A percentile compares a stretch with the other conserved stretches of the same genome.
Evolutionary conservation across 2,797 vertebrate species (phyloP).

Genomic region (Dendrocincla fuliginosa): DNA sequence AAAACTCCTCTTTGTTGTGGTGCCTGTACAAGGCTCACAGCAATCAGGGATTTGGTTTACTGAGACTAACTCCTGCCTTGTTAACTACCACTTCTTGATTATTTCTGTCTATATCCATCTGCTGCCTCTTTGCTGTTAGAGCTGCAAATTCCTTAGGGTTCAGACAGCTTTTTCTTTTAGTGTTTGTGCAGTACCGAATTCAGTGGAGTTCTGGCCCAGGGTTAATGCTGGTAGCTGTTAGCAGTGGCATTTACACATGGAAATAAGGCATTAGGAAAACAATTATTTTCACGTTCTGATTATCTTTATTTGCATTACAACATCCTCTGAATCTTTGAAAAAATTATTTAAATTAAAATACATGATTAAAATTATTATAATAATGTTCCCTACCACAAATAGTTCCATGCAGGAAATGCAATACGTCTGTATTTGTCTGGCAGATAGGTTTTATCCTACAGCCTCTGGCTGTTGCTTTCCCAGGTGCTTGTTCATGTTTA

Average conservation of each 20-base stretch:
- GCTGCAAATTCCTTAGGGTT: constrained; percentile 33
- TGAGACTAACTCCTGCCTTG: constrained; percentile 47
- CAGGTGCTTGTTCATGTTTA: constrained; percentile 38
- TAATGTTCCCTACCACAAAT: constrained; percentile 20
- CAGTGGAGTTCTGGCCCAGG: background rate
- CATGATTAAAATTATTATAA: constrained; percentile 24
- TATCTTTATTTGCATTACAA: constrained; percentile 19
- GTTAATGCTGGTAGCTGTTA: background rate
- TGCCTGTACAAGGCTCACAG: background rate
- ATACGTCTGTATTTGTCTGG: background rate
- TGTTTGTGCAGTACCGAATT: background rate
- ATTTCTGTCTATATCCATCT: constrained; percentile 63
- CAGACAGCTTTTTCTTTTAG: background rate
- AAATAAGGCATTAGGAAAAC: constrained; percentile 28
- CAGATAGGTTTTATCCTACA: constrained; percentile 26
- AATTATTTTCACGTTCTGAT: constrained; percentile 18
- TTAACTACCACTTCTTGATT: constrained; percentile 56
- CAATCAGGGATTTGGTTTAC: constrained; percentile 42
- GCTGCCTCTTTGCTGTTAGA: constrained; percentile 38
- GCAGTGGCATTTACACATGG: background rate
- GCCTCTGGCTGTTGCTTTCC: background rate
- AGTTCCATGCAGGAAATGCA: background rate
- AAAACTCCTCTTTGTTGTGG: constrained; percentile 34
- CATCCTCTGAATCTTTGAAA: background rate
- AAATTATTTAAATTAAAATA: constrained; percentile 6